Evolutionary conservation across 2,113 vertebrate genomes (phyloP).

Genomic region (Lagenorhynchus albirostris): DNA sequence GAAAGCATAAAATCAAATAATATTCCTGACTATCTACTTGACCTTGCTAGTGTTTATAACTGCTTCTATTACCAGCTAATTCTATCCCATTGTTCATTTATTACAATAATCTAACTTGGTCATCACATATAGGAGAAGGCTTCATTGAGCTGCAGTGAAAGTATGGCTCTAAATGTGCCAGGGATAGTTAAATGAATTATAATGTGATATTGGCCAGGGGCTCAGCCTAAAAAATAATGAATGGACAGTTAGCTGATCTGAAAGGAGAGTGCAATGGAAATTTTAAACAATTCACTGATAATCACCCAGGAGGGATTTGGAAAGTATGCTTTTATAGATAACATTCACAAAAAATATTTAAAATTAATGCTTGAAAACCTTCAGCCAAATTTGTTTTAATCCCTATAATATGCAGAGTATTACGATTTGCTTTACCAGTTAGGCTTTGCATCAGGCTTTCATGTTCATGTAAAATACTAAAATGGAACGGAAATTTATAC

Average conservation of each 20-base stretch:
- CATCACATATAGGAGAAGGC: slow-evolving; percentile 37
- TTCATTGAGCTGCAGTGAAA: slow-evolving; percentile 50
- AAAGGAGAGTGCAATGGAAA: slow-evolving; percentile 42
- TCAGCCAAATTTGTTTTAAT: slow-evolving; percentile 63
- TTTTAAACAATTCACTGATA: slow-evolving; percentile 61
- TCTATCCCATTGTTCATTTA: slow-evolving; percentile 28
- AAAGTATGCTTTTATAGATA: slow-evolving; percentile 69
- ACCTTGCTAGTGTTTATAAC: slow-evolving; percentile 10
- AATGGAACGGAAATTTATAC: slow-evolving; percentile 78
- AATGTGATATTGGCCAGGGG: slow-evolving; percentile 50
- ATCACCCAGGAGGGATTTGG: slow-evolving; percentile 50
- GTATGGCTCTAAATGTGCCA: slow-evolving; percentile 46
- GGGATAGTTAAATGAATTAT: slow-evolving; percentile 48
- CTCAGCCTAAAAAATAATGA: slow-evolving; percentile 47
- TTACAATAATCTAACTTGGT: slow-evolving; percentile 41
- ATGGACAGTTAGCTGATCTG: slow-evolving; percentile 41
- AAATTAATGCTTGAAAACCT: slow-evolving; percentile 65
- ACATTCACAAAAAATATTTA: slow-evolving; percentile 53
- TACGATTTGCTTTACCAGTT: slow-evolving; percentile 54
- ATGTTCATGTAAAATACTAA: slow-evolving; percentile 71
- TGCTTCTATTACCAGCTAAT: slow-evolving; percentile 5
- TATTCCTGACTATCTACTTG: background rate
- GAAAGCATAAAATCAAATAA: slow-evolving; percentile 22
- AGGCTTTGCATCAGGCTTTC: slow-evolving; percentile 60
- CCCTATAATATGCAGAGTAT: slow-evolving; percentile 42